Evolutionary conservation across 2,797 vertebrate genomes (phyloP).

Genomic region (Taenioides sp.): DNA sequence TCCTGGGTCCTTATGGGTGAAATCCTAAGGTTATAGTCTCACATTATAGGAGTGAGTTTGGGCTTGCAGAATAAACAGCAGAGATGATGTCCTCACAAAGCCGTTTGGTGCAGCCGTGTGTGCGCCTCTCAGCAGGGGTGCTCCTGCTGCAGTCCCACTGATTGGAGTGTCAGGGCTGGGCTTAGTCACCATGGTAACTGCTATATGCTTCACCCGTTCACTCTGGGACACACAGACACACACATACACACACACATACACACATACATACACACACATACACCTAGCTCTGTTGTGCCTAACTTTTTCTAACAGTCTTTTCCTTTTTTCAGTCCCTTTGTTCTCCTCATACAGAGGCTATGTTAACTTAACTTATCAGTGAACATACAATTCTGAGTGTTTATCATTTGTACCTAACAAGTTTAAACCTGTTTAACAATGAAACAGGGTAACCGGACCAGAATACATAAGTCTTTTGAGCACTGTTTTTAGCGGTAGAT

Average conservation of each 20-base stretch:
- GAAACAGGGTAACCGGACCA: neutral
- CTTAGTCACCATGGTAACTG: conserved; percentile 76
- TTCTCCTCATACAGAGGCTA: neutral
- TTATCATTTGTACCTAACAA: neutral
- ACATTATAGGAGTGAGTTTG: neutral
- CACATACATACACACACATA: conserved; percentile 16
- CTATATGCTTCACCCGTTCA: conserved; percentile 50
- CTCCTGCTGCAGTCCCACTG: conserved; percentile 75
- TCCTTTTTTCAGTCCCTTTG: conserved; percentile 5
- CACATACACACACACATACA: neutral
- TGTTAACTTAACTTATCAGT: conserved; percentile 1
- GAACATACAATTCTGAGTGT: neutral
- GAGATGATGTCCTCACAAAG: conserved; percentile 14
- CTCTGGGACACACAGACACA: conserved; percentile 10
- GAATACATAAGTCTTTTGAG: neutral
- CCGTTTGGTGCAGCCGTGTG: conserved; percentile 24
- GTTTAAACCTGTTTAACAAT: neutral
- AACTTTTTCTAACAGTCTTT: conserved; percentile 18
- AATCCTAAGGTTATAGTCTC: neutral
- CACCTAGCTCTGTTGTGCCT: conserved; percentile 26
- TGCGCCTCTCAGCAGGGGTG: conserved; percentile 74
- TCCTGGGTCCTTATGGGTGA: neutral
- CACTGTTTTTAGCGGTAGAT: neutral
- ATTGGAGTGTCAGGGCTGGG: conserved; percentile 75
- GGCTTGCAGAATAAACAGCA: conserved; percentile 9